These are phyloP conservation scores for Micoletzkya japonica DNA, from an alignment of 2,888 invertebrate genomes.

Conservation along the genomic window DNA sequence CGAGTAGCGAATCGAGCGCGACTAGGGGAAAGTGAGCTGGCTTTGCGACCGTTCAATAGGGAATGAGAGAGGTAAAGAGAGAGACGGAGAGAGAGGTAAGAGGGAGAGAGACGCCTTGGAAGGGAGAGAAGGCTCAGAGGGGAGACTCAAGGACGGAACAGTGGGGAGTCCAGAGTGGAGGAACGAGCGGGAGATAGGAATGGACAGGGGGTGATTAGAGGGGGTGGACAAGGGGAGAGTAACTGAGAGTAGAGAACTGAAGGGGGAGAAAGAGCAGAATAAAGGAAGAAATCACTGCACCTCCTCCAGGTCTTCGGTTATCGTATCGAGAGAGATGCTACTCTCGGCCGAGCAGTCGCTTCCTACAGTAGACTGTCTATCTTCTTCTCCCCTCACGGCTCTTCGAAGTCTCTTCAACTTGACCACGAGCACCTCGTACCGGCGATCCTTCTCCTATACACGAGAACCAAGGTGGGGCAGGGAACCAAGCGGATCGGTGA, in stretches of 20 bases:
- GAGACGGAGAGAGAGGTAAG: slow-evolving; percentile 2
- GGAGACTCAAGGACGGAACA: slow-evolving; percentile 16
- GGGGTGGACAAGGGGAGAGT: not conserved
- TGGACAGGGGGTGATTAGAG: not conserved
- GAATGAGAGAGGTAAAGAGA: slow-evolving; percentile 19
- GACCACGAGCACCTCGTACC: slow-evolving; percentile 56
- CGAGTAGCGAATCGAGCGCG: not conserved
- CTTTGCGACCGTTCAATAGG: not conserved
- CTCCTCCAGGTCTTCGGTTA: slow-evolving; percentile 61
- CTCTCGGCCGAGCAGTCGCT: slow-evolving; percentile 58
- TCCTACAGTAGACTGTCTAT: slow-evolving; percentile 43
- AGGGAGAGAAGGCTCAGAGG: not conserved
- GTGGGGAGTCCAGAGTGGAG: not conserved
- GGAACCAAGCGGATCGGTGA: no score
- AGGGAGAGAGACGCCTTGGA: not conserved
- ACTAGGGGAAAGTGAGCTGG: not conserved
- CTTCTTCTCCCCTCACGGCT: slow-evolving; percentile 34
- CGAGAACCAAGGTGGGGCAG: not conserved
- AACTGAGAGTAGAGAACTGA: not conserved
- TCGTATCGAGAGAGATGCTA: slow-evolving; percentile 55
- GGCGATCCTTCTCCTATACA: slow-evolving; percentile 57
- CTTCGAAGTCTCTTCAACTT: slow-evolving; percentile 53
- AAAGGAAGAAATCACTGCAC: slow-evolving; percentile 27
- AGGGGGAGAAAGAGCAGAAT: not conserved
- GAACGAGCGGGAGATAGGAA: slow-evolving; percentile 19